Conservation (phyloP, 2,888 invertebrate species). For the Caenorhabditis becei region DNA sequence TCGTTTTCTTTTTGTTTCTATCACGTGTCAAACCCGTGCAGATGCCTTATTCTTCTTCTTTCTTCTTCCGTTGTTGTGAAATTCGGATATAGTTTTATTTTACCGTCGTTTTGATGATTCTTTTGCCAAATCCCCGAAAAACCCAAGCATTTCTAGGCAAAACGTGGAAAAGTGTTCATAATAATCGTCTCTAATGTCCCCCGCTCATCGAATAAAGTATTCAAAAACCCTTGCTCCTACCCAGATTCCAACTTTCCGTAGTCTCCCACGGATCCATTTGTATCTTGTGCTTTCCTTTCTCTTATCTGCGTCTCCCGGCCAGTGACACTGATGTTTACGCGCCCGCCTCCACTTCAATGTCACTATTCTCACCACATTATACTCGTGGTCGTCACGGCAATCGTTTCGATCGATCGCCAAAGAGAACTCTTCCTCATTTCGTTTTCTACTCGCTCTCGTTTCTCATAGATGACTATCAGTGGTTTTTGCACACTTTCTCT, state of each 20-base stretch:
- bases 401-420: not conserved
- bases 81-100: conserved; percentile 39
- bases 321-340: conserved; percentile 32
- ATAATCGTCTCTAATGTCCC: conserved; percentile 18
- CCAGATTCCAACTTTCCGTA: conserved; percentile 10
- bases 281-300: conserved; percentile 27
- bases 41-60: conserved; percentile 23
- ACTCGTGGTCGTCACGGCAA: conserved; percentile 31
- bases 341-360: conserved; percentile 35
- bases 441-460: conserved; percentile 11
- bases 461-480: conserved; percentile 51
- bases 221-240: not conserved
- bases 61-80: conserved; percentile 30
- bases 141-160: conserved; percentile 43
- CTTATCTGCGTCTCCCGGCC: conserved; percentile 31
- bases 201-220: conserved; percentile 16
- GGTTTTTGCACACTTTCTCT: conserved; percentile 50
- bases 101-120: conserved; percentile 27
- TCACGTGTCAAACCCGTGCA: conserved; percentile 44
- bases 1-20: conserved; percentile 19
- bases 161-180: conserved; percentile 48
- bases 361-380: conserved; percentile 32
- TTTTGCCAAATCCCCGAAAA: conserved; percentile 29
- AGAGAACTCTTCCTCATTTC: too few relatives aligned
- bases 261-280: conserved; percentile 24